Base-by-base conservation (phyloP, 35 echinoderm and acorn worm genomes). In the Ophiothrix spiculata region DNA sequence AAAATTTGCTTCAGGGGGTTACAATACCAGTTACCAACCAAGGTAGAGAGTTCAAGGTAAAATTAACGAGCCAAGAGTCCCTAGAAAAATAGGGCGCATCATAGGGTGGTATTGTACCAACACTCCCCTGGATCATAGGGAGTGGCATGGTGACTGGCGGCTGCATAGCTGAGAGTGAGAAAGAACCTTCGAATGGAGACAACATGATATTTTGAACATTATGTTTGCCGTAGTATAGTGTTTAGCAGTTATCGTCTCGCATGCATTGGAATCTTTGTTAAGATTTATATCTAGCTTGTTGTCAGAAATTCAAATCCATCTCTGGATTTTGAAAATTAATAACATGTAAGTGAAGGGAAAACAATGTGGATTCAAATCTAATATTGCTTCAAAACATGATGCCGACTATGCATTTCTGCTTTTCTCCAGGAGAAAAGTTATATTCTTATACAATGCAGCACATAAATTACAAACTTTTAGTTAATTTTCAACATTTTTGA, bases 21-120 rank as follows among this genome's bases (percentile, higher is more conserved):
- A 12, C 16, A 25, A 2, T 15, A 69, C 60, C 60, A 69, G 60
- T 19, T 49, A 6, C 42, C 25, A n/a, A n/a, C 60, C 17, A 69
- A 69, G 60, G 60, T 69, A 69, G 60, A 28, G 60, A 69, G 60
- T 69, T 69, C 60, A 69, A 69, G 60, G 60, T 69, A 69, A 28
- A 25, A 15, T 15, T 25, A 69, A 69, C 60, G 16, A 15, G 3
- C 1, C 16, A 69, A 69, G 60, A 28, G 16, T 25, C 60, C 60
- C 60, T n/a, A 25, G 29, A 69, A 69, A 69, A 12, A 69, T 15
- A 25, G 8, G 60, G 6, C 60, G 29, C 60, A 69, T 28, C 60
- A 69, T 69, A 69, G 60, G 60, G 60, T 69, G 60, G 60, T n/a
- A 28, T 69, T 69, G 8, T 69, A 10, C 60, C 60, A 69, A 69